Evolutionary conservation across 2,113 vertebrate species (phyloP).

Genomic region (Nothoprocta perdicaria): DNA sequence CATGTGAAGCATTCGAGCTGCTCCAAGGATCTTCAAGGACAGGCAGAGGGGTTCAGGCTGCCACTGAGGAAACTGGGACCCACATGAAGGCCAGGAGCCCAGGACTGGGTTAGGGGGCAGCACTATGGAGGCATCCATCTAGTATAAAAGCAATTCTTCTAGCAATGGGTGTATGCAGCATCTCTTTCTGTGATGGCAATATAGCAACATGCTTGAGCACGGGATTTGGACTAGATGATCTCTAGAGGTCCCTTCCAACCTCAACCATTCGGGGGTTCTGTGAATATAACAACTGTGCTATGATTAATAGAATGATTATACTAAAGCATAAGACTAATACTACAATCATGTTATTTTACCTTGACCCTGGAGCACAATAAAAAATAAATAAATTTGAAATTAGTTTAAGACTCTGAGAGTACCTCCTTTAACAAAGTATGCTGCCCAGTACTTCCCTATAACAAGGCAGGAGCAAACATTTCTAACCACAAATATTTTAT

Average conservation of each 20-base stretch:
- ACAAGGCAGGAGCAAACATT: not conserved
- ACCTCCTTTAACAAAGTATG: not conserved
- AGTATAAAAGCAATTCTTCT: not conserved
- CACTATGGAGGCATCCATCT: not conserved
- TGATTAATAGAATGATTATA: not conserved
- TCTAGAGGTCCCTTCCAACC: too few relatives aligned
- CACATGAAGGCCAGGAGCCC: accelerated
- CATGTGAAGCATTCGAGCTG: not conserved
- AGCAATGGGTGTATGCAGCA: not conserved
- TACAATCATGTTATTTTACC: not conserved
- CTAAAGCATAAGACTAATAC: not conserved
- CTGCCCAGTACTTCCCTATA: not conserved
- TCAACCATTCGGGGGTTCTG: too few relatives aligned
- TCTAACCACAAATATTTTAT: not conserved
- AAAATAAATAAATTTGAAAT: not conserved
- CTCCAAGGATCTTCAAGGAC: accelerated
- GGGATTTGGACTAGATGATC: too few relatives aligned
- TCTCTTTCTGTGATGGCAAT: not conserved
- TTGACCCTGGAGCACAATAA: not conserved
- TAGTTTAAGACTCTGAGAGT: not conserved
- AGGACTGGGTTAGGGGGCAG: accelerated
- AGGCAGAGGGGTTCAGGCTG: accelerated
- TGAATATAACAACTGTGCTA: not conserved
- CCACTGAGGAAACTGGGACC: not conserved
- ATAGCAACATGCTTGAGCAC: not conserved